Percentiles rank a stretch among this genome's conserved stretches.
phyloP scores from a whole-genome alignment of 2,797 vertebrate genomes.

The Malacoctenus gilli region DNA sequence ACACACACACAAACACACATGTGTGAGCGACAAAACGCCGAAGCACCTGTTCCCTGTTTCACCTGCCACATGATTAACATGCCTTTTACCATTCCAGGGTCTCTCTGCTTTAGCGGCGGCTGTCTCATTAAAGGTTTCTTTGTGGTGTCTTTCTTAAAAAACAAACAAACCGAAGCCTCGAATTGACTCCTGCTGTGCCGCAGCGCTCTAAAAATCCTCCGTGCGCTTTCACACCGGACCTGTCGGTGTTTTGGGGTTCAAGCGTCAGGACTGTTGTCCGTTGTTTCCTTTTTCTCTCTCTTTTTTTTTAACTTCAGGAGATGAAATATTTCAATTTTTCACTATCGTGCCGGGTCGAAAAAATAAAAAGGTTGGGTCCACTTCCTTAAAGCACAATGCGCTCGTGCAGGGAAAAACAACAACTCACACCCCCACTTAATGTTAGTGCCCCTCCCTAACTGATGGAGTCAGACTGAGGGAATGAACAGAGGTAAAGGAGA shows the following conservation, averaged over 20 bases:
- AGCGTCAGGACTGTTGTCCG: conserved; percentile 63
- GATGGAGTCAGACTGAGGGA: conserved; percentile 34
- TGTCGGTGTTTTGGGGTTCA: conserved; percentile 45
- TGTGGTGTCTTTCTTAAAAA: conserved; percentile 43
- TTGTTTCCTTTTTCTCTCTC: conserved; percentile 20
- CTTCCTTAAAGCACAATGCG: too few species aligned
- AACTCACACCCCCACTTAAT: too few species aligned
- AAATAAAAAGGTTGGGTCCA: too few species aligned
- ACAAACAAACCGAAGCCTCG: background rate
- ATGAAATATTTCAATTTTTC: too few species aligned
- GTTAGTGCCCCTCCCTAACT: conserved; percentile 23
- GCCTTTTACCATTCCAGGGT: conserved; percentile 60
- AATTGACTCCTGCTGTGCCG: background rate
- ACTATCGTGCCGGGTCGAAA: too few species aligned
- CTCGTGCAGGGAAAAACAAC: too few species aligned
- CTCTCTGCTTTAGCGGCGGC: conserved; percentile 7
- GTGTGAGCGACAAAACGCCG: background rate
- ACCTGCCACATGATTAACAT: conserved; percentile 60
- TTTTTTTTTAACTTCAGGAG: conserved; percentile 56
- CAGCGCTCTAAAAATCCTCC: conserved; percentile 1
- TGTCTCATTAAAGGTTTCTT: conserved; percentile 56
- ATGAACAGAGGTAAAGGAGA: conserved; percentile 47
- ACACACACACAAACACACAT: background rate
- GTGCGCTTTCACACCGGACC: conserved; percentile 20
- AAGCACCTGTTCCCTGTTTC: conserved; percentile 43